Conservation (phyloP, 2,113 vertebrate genomes). For the Narcine bancroftii region DNA sequence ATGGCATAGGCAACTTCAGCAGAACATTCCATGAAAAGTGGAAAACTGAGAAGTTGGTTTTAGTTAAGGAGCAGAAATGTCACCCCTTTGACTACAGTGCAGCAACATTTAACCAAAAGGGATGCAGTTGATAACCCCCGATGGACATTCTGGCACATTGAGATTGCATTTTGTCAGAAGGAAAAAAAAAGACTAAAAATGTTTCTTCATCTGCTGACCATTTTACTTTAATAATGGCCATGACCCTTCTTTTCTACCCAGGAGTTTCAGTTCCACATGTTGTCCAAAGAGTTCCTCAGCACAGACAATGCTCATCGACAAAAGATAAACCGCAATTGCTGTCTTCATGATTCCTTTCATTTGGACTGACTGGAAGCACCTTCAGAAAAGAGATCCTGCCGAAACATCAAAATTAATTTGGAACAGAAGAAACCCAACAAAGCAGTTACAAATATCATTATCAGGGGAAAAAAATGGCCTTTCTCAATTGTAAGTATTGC, state of each 20-base stretch:
- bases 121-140: neutral
- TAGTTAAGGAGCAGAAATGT: neutral
- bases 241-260: neutral
- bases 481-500: slow-evolving; percentile 8
- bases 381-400: neutral
- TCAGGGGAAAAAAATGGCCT: slow-evolving; percentile 9
- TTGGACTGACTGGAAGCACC: neutral
- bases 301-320: neutral
- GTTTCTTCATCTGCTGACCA: neutral
- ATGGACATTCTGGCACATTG: neutral
- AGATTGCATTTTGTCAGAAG: neutral
- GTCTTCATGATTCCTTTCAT: neutral
- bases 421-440: slow-evolving; percentile 4
- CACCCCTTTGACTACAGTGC: neutral
- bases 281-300: neutral
- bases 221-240: slow-evolving; percentile 6
- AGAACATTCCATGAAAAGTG: neutral
- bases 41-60: neutral
- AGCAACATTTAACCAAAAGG: neutral
- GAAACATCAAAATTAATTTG: neutral
- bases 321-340: neutral
- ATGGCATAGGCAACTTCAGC: neutral
- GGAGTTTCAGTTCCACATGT: neutral
- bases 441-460: neutral
- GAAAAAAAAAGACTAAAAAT: neutral